These are phyloP conservation scores for Rhagoletis pomonella DNA, from an alignment of 1,140 invertebrate species.

Conservation along the genomic window DNA sequence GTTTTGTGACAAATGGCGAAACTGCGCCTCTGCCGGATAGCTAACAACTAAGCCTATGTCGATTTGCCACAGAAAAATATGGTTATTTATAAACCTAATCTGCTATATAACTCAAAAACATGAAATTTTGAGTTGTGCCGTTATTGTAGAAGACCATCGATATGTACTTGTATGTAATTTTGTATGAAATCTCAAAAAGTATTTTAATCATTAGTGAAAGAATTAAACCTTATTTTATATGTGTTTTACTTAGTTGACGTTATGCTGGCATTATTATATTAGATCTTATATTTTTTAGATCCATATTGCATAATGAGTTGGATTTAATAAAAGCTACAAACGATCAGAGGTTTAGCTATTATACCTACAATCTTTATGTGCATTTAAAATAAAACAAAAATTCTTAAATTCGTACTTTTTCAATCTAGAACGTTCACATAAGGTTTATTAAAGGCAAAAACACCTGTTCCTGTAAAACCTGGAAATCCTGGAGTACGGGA, in stretches of 20 bases:
- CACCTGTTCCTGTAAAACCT: no score
- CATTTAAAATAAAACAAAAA: not conserved
- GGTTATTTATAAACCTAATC: not conserved
- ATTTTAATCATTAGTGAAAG: not conserved
- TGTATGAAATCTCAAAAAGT: conserved; percentile 17
- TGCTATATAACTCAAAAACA: not conserved
- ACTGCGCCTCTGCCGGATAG: no score
- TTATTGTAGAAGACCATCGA: not conserved
- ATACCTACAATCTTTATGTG: not conserved
- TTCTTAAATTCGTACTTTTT: not conserved
- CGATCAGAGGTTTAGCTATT: not conserved
- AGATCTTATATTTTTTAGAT: not conserved
- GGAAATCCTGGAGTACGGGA: no score
- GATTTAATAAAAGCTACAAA: not conserved
- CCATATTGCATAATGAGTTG: not conserved
- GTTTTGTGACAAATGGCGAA: no score
- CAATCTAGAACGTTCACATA: no score
- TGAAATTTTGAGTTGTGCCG: not conserved
- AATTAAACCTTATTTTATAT: no score
- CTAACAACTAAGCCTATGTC: no score
- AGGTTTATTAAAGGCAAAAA: no score
- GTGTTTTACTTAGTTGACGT: no score
- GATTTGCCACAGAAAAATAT: not conserved
- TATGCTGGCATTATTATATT: not conserved
- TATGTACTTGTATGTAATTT: not conserved